Conservation (phyloP, 2,888 invertebrate genomes). For the Plagodis dolabraria region DNA sequence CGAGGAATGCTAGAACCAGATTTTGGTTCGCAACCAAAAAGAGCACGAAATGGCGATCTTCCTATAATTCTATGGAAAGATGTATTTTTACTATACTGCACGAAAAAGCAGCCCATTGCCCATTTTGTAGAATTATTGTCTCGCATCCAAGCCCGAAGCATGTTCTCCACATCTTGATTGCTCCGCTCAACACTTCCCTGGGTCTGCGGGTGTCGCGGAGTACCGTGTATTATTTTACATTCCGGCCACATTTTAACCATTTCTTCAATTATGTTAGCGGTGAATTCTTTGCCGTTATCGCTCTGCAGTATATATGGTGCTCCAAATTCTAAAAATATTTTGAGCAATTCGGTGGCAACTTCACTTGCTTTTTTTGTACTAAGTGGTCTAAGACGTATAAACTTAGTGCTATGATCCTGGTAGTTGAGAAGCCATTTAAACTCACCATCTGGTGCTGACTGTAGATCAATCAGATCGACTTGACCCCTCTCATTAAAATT, state of each 20-base stretch:
- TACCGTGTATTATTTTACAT: slow-evolving; percentile 38
- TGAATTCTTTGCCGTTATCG: slow-evolving; percentile 32
- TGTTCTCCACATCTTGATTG: slow-evolving; percentile 45
- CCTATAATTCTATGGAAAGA: slow-evolving; percentile 38
- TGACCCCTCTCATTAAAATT: slow-evolving; percentile 49
- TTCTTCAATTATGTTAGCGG: slow-evolving; percentile 34
- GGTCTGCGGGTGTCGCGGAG: slow-evolving; percentile 29
- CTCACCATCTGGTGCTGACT: slow-evolving; percentile 40
- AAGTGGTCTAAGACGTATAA: slow-evolving; percentile 44
- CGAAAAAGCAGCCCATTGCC: slow-evolving; percentile 44
- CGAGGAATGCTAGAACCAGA: slow-evolving; percentile 2
- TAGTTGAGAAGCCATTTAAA: slow-evolving; percentile 52
- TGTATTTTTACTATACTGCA: slow-evolving; percentile 43
- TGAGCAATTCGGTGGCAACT: slow-evolving; percentile 46
- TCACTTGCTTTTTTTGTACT: slow-evolving; percentile 41
- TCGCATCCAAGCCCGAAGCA: slow-evolving; percentile 45
- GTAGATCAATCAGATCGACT: slow-evolving; percentile 45
- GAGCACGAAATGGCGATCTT: slow-evolving; percentile 41
- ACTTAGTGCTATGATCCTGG: slow-evolving; percentile 53
- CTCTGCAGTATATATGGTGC: slow-evolving; percentile 33
- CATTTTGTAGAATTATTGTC: slow-evolving; percentile 47
- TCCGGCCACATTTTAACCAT: slow-evolving; percentile 36
- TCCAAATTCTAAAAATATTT: slow-evolving; percentile 42
- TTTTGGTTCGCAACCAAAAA: slow-evolving; percentile 43
- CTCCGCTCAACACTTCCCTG: slow-evolving; percentile 32